Conservation (phyloP, 2,797 vertebrate genomes). For the Acestrorhynchus altus region DNA sequence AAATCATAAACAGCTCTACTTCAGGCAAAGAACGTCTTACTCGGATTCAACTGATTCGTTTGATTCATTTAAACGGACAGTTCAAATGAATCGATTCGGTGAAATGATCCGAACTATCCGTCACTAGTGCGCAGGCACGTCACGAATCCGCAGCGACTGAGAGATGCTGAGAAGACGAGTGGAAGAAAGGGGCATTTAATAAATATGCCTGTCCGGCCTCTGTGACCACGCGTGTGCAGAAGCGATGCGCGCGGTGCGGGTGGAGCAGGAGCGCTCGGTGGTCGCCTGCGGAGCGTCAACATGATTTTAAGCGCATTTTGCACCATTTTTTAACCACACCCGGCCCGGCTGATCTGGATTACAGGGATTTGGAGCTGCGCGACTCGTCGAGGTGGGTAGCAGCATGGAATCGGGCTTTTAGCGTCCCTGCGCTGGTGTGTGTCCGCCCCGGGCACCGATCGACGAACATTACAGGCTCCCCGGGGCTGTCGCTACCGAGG, state of each 20-base stretch:
- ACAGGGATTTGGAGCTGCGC: constrained; percentile 50
- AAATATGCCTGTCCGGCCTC: constrained; percentile 30
- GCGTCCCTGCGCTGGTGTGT: constrained; percentile 9
- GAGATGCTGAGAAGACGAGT: constrained; percentile 81
- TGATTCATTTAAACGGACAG: not conserved
- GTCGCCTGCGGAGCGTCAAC: constrained; percentile 64
- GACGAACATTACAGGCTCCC: too few relatives aligned
- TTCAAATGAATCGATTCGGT: not conserved
- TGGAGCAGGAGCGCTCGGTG: constrained; percentile 49
- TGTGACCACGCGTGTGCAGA: constrained; percentile 17
- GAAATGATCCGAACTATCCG: constrained; percentile 22
- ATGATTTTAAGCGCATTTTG: constrained; percentile 55
- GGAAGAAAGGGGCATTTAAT: constrained; percentile 66
- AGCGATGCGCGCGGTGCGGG: not conserved
- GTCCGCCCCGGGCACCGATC: not conserved
- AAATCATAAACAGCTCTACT: not conserved
- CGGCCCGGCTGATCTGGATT: constrained; percentile 69
- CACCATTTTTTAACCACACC: constrained; percentile 76
- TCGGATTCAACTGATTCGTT: not conserved
- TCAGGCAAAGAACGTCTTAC: too few relatives aligned
- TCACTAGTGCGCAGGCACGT: constrained; percentile 69
- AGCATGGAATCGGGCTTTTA: constrained; percentile 22
- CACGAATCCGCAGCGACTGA: constrained; percentile 80
- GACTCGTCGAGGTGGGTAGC: constrained; percentile 69
- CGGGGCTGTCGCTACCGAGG: too few relatives aligned